Evolutionary conservation across 2,888 invertebrate genomes (phyloP).

Genomic region (Poecilobothrus nobilitatus): DNA sequence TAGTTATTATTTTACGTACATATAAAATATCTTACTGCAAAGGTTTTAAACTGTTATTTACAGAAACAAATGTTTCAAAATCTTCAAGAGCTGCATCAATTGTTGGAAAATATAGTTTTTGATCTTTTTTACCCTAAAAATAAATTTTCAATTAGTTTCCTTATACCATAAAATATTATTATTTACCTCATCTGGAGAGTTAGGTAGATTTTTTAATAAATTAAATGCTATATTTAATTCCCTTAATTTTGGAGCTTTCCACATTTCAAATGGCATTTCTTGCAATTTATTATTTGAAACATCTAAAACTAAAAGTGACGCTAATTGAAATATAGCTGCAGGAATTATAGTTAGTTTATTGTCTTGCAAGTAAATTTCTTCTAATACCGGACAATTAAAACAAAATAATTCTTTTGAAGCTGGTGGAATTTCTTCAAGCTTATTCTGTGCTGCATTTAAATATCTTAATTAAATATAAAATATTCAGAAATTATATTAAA

Average conservation of each 20-base stretch:
- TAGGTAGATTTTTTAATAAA: conserved; percentile 66
- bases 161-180: neutral
- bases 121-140: conserved; percentile 33
- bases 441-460: conserved; percentile 83
- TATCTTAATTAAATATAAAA: conserved; percentile 44
- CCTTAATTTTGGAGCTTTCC: conserved; percentile 75
- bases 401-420: conserved; percentile 28
- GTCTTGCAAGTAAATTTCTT: conserved; percentile 87
- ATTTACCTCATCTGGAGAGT: conserved; percentile 27
- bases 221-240: conserved; percentile 88
- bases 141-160: neutral
- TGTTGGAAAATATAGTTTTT: conserved; percentile 31
- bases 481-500: conserved; percentile 4
- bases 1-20: neutral
- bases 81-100: conserved; percentile 15
- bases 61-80: conserved; percentile 25
- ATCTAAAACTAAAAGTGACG: conserved; percentile 70
- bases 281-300: conserved; percentile 91
- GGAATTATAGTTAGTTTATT: conserved; percentile 79
- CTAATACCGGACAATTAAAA: conserved; percentile 69
- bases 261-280: conserved; percentile 70
- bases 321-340: conserved; percentile 70
- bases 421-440: conserved; percentile 65
- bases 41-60: conserved; percentile 30
- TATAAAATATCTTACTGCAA: conserved; percentile 17